Evolutionary conservation across 2,113 vertebrate species (phyloP), one percentile per base, ranked within the genome.

Genomic region (Callorhinus ursinus): DNA sequence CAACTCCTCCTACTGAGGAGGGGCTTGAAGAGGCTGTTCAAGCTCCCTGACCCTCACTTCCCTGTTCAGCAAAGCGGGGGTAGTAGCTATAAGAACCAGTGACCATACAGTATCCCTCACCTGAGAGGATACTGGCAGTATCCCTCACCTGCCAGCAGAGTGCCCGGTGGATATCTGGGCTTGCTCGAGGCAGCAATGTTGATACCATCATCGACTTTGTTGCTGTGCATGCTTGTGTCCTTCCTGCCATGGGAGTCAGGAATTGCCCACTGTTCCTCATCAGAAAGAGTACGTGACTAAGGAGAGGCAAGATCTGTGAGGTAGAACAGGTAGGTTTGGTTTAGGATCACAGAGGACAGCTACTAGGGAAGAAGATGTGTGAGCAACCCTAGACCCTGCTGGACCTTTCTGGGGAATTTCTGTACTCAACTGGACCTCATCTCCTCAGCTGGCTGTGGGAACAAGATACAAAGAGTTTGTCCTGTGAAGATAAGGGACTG

Each of bases 151-250:
- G 4, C 53, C 7, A 1, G 26, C 55, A 81, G 13, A 26, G 79
- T 14, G 4, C 79, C 49, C 0, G 0, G 7, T 1, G 4, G 14
- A 33, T 9, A 7, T 33, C 33, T 33, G 31, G 51, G 18, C 67
- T 90, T 33, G 2, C 80, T 31, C 36, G 26, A 4, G 7, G 12
- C 15, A 1, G 7, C 0, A 3, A 2, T 11, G 12, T 2, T 26
- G 39, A 3, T 26, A 3, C 22, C 55, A 2, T n/a, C 3, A 0
- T 14, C 1, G 3, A 4, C 59, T 55, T 67, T 16, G 53, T 72
- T 12, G 0, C 42, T 46, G 2, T 19, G 28, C 22, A 14, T 28
- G 2, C 9, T 7, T 53, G 33, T 55, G 16, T 72, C 69, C 12
- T 46, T 12, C 53, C 28, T n/a, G 14, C 69, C 2, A 2, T 4